A percentile compares a stretch with the other conserved stretches of the same genome.
Evolutionary conservation across 2,888 invertebrate genomes (phyloP).

Genomic region (Endomychus coccineus): DNA sequence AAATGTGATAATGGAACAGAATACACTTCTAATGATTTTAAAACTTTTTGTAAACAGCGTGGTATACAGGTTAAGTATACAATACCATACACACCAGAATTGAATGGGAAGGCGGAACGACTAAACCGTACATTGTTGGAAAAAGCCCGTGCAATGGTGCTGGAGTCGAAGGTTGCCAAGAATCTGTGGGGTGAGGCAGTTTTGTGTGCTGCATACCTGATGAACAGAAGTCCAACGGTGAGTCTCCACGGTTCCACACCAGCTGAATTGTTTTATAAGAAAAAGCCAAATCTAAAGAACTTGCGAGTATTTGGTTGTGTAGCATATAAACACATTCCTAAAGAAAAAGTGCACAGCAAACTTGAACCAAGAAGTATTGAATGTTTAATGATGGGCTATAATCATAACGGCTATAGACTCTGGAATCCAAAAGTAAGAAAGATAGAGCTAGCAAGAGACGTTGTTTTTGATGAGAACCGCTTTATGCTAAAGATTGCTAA

Average conservation of each 20-base stretch:
- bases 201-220: slow-evolving; percentile 30
- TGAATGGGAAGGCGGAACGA: slow-evolving; percentile 18
- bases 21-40: slow-evolving; percentile 31
- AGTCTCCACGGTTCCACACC: slow-evolving; percentile 32
- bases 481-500: no score
- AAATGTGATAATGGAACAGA: slow-evolving; percentile 30
- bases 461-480: slow-evolving; percentile 21
- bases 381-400: slow-evolving; percentile 17
- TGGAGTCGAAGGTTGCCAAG: slow-evolving; percentile 29
- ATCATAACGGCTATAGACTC: slow-evolving; percentile 19
- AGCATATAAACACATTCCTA: slow-evolving; percentile 11
- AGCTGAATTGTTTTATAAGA: slow-evolving; percentile 32
- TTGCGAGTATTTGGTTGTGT: slow-evolving; percentile 30
- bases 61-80: slow-evolving; percentile 30
- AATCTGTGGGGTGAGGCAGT: slow-evolving; percentile 36
- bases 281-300: slow-evolving; percentile 30
- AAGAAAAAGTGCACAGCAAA: slow-evolving; percentile 12
- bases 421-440: slow-evolving; percentile 20
- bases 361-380: slow-evolving; percentile 8
- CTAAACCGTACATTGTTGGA: slow-evolving; percentile 30
- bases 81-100: slow-evolving; percentile 9
- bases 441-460: slow-evolving; percentile 20
- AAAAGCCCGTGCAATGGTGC: slow-evolving; percentile 32
- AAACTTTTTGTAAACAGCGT: slow-evolving; percentile 21
- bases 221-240: slow-evolving; percentile 33